phyloP scores from a whole-genome alignment of 1,140 invertebrate species.

The Orius laevigatus region DNA sequence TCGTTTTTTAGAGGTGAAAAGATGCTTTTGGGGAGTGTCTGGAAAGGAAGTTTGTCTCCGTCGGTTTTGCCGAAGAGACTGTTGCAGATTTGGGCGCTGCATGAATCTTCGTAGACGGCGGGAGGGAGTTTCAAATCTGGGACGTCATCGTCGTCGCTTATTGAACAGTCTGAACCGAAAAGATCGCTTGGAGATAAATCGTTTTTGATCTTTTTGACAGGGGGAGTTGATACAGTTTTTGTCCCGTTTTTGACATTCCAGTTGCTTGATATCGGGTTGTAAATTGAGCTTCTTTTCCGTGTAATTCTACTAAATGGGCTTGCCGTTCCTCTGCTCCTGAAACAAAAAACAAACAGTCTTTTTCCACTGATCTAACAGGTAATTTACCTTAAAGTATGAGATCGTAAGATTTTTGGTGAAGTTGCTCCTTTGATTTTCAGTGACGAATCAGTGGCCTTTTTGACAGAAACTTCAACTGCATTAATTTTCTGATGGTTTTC shows the following conservation, averaged over 20 bases:
- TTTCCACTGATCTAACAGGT: too few relatives aligned
- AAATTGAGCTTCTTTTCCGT: not conserved
- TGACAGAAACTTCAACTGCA: too few relatives aligned
- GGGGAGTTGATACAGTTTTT: not conserved
- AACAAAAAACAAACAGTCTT: too few relatives aligned
- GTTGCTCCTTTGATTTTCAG: not conserved
- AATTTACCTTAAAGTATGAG: not conserved
- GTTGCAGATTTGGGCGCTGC: constrained; percentile 4
- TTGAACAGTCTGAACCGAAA: too few relatives aligned
- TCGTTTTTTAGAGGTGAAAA: not conserved
- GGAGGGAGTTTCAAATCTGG: constrained; percentile 1
- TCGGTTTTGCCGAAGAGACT: not conserved
- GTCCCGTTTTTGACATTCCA: not conserved
- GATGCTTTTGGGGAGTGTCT: not conserved
- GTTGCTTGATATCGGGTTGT: not conserved
- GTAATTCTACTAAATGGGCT: too few relatives aligned
- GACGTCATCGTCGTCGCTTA: too few relatives aligned
- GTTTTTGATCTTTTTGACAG: not conserved
- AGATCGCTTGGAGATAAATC: not conserved
- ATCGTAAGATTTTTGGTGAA: too few relatives aligned
- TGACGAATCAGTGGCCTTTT: constrained; percentile 3
- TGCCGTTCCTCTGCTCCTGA: too few relatives aligned
- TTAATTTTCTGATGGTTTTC: constrained; percentile 1
- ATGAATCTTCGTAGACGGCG: constrained; percentile 14
- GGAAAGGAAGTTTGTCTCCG: not conserved